Evolutionary conservation across 2,797 vertebrate species (phyloP), one percentile per base, ranked within the genome.

Genomic region (Apogon hyalosoma): DNA sequence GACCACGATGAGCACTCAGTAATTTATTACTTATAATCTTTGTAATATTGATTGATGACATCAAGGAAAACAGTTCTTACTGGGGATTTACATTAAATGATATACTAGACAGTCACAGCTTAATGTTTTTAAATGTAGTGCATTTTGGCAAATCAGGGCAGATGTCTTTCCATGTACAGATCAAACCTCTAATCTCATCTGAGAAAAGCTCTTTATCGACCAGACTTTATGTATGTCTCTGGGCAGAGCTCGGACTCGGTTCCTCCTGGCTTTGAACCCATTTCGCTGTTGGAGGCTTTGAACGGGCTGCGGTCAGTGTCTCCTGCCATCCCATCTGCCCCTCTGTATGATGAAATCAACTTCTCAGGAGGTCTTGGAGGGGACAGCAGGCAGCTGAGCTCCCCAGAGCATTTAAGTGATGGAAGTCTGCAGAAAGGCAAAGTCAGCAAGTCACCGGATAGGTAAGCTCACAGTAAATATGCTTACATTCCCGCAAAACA

Each of bases 1-100:
- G 98, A 99, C 83, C 98, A 98, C 0, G 97, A 99, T 0, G 98
- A 99, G 72, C 97, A 97, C 85, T 97, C 98, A 1, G 98, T 99
- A 87, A 15, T 86, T 45, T 49, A 41, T 15, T 3, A 6, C 46
- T 38, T 53, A 58, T 47, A n/a, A 54, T 31, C n/a, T 46, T 73
- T 42, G 10, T 11, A 11, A 28, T 41, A 5, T 9, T 48, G 18
- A 13, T 24, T 1, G 3, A 51, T 31, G 13, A 24, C 31, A 45
- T 46, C 11, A 40, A 63, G n/a, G 5, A 12, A 12, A 28, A 63
- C 31, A 36, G 33, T 36, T 36, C 33, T 36, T 36, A 8, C 24
- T 28, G 24, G 24, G 24, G 24, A 28, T 28, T 14, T 10, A 21
- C 8, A 13, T 49, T 42, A 49, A 14, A 21, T 46, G 11, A 24